These are phyloP conservation scores for Myzus persicae DNA, from an alignment of 1,140 invertebrate genomes.

Conservation along the genomic window DNA sequence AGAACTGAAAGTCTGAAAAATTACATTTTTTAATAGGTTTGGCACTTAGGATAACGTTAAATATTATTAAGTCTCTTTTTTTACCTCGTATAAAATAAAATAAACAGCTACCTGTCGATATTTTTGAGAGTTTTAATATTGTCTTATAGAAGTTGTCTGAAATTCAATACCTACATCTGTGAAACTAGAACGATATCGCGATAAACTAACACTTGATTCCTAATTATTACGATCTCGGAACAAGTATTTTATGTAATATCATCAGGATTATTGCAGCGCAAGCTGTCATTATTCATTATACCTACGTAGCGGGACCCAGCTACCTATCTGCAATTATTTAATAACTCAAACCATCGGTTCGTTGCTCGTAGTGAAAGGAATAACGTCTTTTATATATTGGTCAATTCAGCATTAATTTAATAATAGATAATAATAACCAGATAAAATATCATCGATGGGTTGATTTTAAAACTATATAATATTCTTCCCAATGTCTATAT, in stretches of 20 bases:
- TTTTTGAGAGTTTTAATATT: neutral
- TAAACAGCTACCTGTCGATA: neutral
- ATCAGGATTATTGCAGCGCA: neutral
- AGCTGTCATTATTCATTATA: neutral
- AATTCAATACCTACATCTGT: neutral
- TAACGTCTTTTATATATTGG: neutral
- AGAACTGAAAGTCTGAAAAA: neutral
- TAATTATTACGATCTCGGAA: neutral
- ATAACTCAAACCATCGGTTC: neutral
- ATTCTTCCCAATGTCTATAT: neutral
- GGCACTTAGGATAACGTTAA: neutral
- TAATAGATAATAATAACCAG: neutral
- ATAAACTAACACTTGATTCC: neutral
- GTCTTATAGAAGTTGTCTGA: neutral
- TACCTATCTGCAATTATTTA: conserved; percentile 7
- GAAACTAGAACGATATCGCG: neutral
- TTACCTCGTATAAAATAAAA: neutral
- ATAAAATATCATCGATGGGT: neutral
- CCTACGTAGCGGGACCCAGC: no score
- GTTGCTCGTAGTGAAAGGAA: neutral
- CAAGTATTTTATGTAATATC: conserved; percentile 10
- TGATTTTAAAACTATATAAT: neutral
- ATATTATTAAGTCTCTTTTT: neutral
- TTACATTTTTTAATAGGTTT: neutral
- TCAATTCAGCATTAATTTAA: neutral